phyloP scores from a whole-genome alignment of 1,140 invertebrate species.

The Aphaenogaster rudis region DNA sequence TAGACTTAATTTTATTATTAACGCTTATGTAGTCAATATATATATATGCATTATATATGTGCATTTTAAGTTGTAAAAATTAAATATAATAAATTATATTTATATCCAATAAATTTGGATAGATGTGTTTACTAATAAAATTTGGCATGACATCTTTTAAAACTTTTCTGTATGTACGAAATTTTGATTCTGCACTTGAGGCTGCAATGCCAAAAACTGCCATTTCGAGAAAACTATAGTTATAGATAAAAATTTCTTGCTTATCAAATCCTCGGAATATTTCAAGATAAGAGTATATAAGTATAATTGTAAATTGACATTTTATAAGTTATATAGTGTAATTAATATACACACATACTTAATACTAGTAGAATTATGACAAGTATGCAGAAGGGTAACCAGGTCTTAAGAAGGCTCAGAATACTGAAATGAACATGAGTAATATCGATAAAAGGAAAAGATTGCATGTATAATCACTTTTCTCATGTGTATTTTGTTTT shows the following conservation, averaged over 20 bases:
- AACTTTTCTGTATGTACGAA: background rate
- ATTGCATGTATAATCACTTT: background rate
- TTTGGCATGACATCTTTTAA: background rate
- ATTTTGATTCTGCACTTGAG: background rate
- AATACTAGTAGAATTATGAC: constrained; percentile 76
- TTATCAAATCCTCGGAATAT: background rate
- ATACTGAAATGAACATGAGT: constrained; percentile 88
- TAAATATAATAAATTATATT: constrained; percentile 37
- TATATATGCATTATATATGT: background rate
- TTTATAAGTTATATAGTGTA: background rate
- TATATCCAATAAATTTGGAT: background rate
- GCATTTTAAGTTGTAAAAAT: constrained; percentile 23
- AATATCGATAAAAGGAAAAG: background rate
- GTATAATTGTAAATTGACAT: background rate
- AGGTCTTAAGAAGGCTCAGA: constrained; percentile 93
- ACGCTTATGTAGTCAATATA: background rate
- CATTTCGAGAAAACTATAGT: background rate
- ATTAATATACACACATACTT: constrained; percentile 3
- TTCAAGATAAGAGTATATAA: background rate
- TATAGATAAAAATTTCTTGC: background rate
- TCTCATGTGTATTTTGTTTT: constrained; percentile 66
- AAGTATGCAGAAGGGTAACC: constrained; percentile 94
- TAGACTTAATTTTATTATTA: background rate
- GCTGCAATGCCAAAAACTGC: background rate
- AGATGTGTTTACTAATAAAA: background rate